Evolutionary conservation across 2,797 vertebrate genomes (phyloP), one percentile per base, ranked within the genome.

Genomic region (Eurystomus glaucurus): DNA sequence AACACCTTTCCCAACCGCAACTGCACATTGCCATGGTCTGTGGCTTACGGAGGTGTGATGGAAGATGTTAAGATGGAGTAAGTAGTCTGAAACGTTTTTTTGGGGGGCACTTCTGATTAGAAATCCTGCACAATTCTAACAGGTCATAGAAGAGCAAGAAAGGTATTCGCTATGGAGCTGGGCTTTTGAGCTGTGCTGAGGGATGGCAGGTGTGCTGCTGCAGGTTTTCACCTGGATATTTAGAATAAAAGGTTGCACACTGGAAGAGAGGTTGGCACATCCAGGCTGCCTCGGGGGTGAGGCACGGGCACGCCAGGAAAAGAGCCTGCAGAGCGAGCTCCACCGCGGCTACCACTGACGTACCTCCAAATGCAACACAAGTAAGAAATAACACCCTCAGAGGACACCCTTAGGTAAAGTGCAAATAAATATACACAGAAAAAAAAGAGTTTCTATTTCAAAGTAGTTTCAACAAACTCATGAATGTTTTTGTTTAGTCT

Each of bases 401-500:
- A 85, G 79, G 57, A 79, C 83, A 82, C 77, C 80, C 43, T 76
- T 96, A 84, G 83, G 93, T 93, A 82, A 89, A 91, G 81, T 61
- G 64, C 86, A 88, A 90, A 80, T 79, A 93, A 92, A 95, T 86
- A 90, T 8, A 50, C 82, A 29, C 77, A 82, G 45, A 60, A 79
- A 83, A 88, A 79, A 92, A 4, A 9, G 41, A 91, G 71, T 88
- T 92, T 92, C 60, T 61, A 69, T 88, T 95, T 93, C 86, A 60
- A 74, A 88, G 85, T 76, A 81, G 72, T 90, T 93, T 95, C 90
- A 95, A 91, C 85, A 94, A 94, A 90, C 92, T 94, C 82, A 50
- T 77, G 85, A 94, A 50, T 95, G 85, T 91, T 96, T 97, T 96
- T 97, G 93, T 96, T 96, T 97, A 95, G 95, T 96, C 94, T 96